Conservation (phyloP, 2,888 invertebrate genomes). For the Ophion slaviceki region DNA sequence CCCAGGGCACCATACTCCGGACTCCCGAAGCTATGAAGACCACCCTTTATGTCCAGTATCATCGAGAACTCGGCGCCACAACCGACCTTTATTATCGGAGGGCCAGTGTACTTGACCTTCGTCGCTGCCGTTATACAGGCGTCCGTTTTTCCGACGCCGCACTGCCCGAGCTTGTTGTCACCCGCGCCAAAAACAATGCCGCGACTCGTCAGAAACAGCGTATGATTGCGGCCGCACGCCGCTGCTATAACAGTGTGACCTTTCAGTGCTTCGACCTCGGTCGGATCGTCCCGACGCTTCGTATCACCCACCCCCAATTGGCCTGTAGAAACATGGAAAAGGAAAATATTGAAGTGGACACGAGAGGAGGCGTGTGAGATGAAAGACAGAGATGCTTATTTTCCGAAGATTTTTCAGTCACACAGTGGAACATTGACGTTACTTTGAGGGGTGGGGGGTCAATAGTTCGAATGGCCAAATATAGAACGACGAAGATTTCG, state of each 20-base stretch:
- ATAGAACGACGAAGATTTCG: too few species aligned
- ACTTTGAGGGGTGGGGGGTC: not conserved
- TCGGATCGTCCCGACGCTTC: conserved; percentile 89
- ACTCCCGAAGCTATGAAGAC: conserved; percentile 94
- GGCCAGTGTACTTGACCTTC: conserved; percentile 90
- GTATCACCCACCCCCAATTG: conserved; percentile 94
- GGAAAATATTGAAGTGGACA: not conserved
- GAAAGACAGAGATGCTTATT: not conserved
- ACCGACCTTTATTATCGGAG: conserved; percentile 94
- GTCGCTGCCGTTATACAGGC: conserved; percentile 84
- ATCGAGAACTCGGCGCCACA: conserved; percentile 97
- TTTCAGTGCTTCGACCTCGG: conserved; percentile 90
- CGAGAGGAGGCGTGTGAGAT: not conserved
- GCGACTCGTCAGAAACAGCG: conserved; percentile 93
- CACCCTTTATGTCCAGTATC: conserved; percentile 94
- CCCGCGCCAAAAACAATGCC: conserved; percentile 96
- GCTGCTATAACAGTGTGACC: conserved; percentile 93
- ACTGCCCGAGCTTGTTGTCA: conserved; percentile 96
- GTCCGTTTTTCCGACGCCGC: conserved; percentile 90
- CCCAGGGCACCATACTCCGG: conserved; percentile 97
- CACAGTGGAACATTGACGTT: not conserved
- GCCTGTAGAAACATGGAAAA: conserved; percentile 83
- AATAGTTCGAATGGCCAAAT: too few species aligned
- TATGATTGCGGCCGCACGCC: conserved; percentile 94
- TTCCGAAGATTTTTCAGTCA: not conserved